These are phyloP conservation scores for Patella pellucida DNA, from an alignment of 2,888 invertebrate genomes.

Conservation along the genomic window DNA sequence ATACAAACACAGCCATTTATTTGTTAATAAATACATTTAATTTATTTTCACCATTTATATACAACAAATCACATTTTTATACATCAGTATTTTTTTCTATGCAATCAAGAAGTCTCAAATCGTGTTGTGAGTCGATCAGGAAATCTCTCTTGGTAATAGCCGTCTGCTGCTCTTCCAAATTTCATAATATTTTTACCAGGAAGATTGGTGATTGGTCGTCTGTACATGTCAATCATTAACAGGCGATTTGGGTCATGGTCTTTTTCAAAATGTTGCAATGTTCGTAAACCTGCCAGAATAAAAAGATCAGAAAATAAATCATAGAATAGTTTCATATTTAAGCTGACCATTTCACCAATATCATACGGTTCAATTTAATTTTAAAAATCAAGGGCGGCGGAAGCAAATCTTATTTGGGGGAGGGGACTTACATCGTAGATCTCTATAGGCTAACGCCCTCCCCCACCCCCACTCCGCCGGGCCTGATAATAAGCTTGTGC, in stretches of 20 bases:
- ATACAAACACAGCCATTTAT: too few relatives aligned
- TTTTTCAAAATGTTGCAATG: slow-evolving; percentile 63
- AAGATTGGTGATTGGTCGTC: slow-evolving; percentile 66
- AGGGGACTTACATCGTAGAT: too few relatives aligned
- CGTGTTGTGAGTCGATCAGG: slow-evolving; percentile 36
- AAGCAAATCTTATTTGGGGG: too few relatives aligned
- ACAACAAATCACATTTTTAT: too few relatives aligned
- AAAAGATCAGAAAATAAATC: background rate
- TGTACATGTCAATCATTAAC: slow-evolving; percentile 67
- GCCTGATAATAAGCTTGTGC: too few relatives aligned
- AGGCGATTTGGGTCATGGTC: slow-evolving; percentile 65
- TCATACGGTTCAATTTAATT: too few relatives aligned
- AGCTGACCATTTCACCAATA: too few relatives aligned
- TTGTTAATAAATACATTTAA: too few relatives aligned
- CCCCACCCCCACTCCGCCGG: too few relatives aligned
- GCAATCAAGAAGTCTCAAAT: background rate
- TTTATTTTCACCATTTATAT: too few relatives aligned
- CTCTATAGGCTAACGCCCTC: too few relatives aligned
- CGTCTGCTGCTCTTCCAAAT: slow-evolving; percentile 67
- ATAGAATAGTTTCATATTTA: background rate
- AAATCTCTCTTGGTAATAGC: slow-evolving; percentile 67
- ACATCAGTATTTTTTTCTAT: background rate
- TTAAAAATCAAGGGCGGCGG: too few relatives aligned
- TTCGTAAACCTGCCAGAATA: slow-evolving; percentile 50
- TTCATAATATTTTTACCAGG: slow-evolving; percentile 64